Evolutionary conservation across 1,140 invertebrate species (phyloP).

Genomic region (Solenopsis fugax): DNA sequence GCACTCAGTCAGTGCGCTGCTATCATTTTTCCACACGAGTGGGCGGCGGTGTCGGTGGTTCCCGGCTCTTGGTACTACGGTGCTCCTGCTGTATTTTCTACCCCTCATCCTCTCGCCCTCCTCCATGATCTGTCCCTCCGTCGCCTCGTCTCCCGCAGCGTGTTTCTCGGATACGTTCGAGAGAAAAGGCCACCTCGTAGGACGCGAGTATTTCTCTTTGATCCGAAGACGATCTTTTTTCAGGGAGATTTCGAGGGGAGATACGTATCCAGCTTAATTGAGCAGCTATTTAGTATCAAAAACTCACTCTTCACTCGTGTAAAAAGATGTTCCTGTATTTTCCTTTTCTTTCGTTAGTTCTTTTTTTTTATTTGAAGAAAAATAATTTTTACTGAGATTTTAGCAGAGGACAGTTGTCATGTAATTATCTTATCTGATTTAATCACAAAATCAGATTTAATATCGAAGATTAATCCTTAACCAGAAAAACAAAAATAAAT

Average conservation of each 20-base stretch:
- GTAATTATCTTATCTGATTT: background rate
- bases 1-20: conserved; percentile 79
- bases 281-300: conserved; percentile 24
- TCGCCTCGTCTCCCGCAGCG: background rate
- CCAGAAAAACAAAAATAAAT: background rate
- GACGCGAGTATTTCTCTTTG: conserved; percentile 29
- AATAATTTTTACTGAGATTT: background rate
- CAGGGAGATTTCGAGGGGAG: background rate
- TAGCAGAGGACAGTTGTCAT: background rate
- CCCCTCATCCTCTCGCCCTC: background rate
- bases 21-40: conserved; percentile 81
- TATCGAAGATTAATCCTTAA: background rate
- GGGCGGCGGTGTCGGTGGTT: conserved; percentile 77
- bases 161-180: conserved; percentile 33
- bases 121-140: background rate
- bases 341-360: background rate
- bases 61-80: conserved; percentile 71
- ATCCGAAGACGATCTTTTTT: conserved; percentile 4
- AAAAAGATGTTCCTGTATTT: conserved; percentile 1
- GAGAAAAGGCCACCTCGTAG: background rate
- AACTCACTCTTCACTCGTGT: background rate
- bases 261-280: conserved; percentile 5
- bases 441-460: background rate
- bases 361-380: background rate
- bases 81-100: conserved; percentile 59